Percentiles rank a stretch among this genome's conserved stretches.
phyloP scores from a whole-genome alignment of 2,888 invertebrate genomes.

The Noctua pronuba region DNA sequence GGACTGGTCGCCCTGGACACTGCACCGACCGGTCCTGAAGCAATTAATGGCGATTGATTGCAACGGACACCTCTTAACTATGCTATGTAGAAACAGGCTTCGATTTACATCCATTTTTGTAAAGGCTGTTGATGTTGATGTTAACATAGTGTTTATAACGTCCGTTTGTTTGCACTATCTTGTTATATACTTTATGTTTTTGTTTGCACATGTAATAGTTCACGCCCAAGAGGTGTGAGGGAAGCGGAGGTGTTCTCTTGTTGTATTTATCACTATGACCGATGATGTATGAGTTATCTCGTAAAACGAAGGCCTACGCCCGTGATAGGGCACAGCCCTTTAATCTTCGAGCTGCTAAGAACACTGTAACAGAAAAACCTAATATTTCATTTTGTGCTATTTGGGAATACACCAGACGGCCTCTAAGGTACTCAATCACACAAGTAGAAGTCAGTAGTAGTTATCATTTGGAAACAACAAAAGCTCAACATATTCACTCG shows the following conservation, averaged over 20 bases:
- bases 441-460: neutral
- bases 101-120: conserved; percentile 8
- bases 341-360: neutral
- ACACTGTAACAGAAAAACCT: neutral
- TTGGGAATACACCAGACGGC: neutral
- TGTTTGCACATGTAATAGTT: neutral
- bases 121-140: neutral
- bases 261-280: neutral
- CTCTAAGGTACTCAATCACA: conserved; percentile 1
- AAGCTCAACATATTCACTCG: neutral
- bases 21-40: conserved; percentile 44
- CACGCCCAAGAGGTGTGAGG: no score
- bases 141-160: neutral
- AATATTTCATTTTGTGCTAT: no score
- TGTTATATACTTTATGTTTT: neutral
- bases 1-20: conserved; percentile 17
- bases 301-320: neutral
- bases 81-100: conserved; percentile 1
- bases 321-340: neutral
- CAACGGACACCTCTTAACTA: conserved; percentile 12
- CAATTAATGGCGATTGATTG: conserved; percentile 46
- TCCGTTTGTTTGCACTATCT: neutral
- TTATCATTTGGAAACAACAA: conserved; percentile 4
- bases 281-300: neutral
- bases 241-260: neutral